Evolutionary conservation across 2,797 vertebrate species (phyloP), one percentile per base, ranked within the genome.

Genomic region (Coregonus sp.): DNA sequence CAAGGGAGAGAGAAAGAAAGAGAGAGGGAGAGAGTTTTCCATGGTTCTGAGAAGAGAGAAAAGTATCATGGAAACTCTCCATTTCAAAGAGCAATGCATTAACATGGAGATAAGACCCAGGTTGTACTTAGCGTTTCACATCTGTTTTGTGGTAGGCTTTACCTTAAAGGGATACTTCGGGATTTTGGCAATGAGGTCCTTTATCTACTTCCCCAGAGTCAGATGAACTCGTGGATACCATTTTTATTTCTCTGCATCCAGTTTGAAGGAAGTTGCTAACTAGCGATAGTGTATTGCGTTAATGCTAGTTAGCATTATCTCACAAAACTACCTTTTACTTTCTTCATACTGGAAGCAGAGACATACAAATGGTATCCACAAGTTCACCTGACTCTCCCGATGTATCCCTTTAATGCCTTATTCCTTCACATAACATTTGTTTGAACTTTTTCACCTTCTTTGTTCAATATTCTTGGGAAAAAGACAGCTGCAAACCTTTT

Each of bases 1-100:
- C 12, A 18, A 29, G 20, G 4, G 70, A 56, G 15, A 33, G 29
- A 11, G 50, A 52, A 25, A 6, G 70, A 69, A 16, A 35, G 5
- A 12, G 5, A 37, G 4, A 56, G 52, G 85, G 81, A 83, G 33
- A 81, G 59, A 3, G 1, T 18, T 61, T 4, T 61, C n/a, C 59
- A 9, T 20, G n/a, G 59, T 61, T 20, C 59, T 25, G 9, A 20
- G 56, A 61, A 16, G 14, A 67, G 84, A 84, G 86, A 83, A 51
- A 65, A 9, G 20, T 2, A 61, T n/a, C 2, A n/a, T n/a, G 20
- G 56, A 61, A 61, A 61, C n/a, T 61, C n/a, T 61, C 6, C 15
- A 1, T 66, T 33, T 65, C 63, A 66, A 66, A 33, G 63, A 29
- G 6, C 11, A 29, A 66, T 29, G 12, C 25, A 65, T 9, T 25